Base-by-base conservation (phyloP, 2,113 vertebrate species). In the Lampris incognitus region DNA sequence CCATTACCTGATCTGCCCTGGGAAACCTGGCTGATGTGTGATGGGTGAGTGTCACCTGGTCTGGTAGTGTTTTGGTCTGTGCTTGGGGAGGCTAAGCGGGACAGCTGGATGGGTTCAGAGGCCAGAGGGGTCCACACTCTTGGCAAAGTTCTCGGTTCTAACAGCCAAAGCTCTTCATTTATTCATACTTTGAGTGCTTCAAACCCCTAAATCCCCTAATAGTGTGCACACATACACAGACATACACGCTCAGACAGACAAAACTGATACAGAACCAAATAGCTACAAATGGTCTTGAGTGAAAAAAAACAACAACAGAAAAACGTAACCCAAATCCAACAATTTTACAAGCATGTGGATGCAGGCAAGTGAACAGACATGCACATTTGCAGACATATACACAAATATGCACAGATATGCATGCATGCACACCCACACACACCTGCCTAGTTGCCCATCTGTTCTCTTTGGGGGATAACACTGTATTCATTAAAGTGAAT, bases 401-500 rank as follows among this genome's bases (percentile, higher is more conserved):
- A 66, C 44, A 70, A 40, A 42, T 13, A 7, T 24, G 11, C 40
- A 59, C 42, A 60, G 42, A 68, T 65, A 49, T 10, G 55, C 42
- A 37, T 36, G 39, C 64, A 37, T 40, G 63, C 37, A 38, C 46
- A 56, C 61, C 37, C 51, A 48, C 70, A 72, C 62, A 83, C 83
- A 88, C 84, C 75, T 79, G 86, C 84, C 82, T 72, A 70, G 62
- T 66, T 71, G 57, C 72, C 84, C 91, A 93, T 92, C 90, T 91
- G 91, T 92, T 91, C 87, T 86, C 91, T 90, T 87, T 79, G 58
- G 93, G 90, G 89, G 74, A 90, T 86, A 84, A 83, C 74, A 78
- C 63, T 46, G 78, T 86, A 91, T 92, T 93, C 83, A 86, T 85
- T 74, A 83, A 86, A 84, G 77, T 76, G 69, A 89, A 89, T 88